Percentiles rank a stretch among this genome's conserved stretches.
Evolutionary conservation across 1,140 invertebrate species (phyloP).

Genomic region (Neomicropteryx cornuta): DNA sequence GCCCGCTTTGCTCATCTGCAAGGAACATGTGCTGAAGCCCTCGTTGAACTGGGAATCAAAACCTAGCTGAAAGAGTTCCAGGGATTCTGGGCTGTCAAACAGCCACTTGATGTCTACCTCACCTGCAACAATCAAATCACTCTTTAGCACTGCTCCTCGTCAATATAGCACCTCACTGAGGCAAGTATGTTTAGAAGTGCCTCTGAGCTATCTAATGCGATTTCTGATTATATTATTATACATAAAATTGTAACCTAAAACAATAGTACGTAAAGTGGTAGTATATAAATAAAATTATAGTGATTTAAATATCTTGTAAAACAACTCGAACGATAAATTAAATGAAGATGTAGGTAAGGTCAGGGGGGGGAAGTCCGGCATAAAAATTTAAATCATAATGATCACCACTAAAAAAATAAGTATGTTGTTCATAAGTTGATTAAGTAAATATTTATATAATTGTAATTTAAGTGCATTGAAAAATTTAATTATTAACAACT

Average conservation of each 20-base stretch:
- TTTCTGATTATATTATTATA: neutral
- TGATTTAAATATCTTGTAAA: neutral
- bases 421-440: no score
- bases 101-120: constrained; percentile 59
- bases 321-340: no score
- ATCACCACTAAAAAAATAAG: no score
- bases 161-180: neutral
- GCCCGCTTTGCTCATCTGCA: constrained; percentile 52
- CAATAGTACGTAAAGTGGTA: constrained; percentile 1
- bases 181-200: neutral
- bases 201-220: neutral
- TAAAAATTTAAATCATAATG: no score
- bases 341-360: no score
- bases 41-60: constrained; percentile 69
- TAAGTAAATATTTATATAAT: no score
- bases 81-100: constrained; percentile 47
- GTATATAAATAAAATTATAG: neutral
- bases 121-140: constrained; percentile 35
- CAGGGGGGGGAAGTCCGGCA: no score
- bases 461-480: no score
- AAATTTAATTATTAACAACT: no score
- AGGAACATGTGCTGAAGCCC: constrained; percentile 60
- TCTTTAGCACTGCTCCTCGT: neutral
- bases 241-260: neutral
- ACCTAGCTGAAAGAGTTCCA: constrained; percentile 65